phyloP scores from a whole-genome alignment of 2,888 invertebrate species.

The Rhagophthalmus giganteus region DNA sequence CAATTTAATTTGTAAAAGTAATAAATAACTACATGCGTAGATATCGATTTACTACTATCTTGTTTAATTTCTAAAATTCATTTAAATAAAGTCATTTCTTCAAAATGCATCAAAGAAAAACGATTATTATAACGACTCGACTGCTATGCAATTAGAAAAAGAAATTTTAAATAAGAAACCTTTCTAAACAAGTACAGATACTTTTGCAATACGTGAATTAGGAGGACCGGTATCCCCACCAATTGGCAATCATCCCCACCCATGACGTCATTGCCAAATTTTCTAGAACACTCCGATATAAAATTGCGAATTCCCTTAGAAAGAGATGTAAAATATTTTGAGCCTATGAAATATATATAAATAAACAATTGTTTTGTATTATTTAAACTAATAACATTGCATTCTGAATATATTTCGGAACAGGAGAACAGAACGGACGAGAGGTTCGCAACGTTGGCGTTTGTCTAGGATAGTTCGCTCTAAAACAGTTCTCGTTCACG shows the following conservation, averaged over 20 bases:
- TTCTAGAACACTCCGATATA: conserved; percentile 16
- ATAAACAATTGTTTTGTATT: conserved; percentile 52
- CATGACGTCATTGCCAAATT: conserved; percentile 32
- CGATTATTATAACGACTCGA: too few relatives aligned
- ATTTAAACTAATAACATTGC: conserved; percentile 57
- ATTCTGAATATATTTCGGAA: conserved; percentile 55
- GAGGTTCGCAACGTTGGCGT: conserved; percentile 35
- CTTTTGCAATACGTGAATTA: too few relatives aligned
- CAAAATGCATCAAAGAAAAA: background rate
- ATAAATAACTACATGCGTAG: too few relatives aligned
- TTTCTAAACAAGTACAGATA: too few relatives aligned
- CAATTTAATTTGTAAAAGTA: too few relatives aligned
- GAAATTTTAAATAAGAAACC: too few relatives aligned
- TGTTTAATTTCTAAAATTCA: background rate
- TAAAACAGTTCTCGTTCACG: too few relatives aligned
- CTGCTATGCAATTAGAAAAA: too few relatives aligned
- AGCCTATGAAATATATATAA: conserved; percentile 46
- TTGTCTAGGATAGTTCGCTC: conserved; percentile 46
- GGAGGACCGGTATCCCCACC: conserved; percentile 10
- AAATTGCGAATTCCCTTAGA: conserved; percentile 18
- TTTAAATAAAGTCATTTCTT: background rate
- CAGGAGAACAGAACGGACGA: conserved; percentile 46
- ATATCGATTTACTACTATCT: too few relatives aligned
- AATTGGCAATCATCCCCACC: conserved; percentile 27
- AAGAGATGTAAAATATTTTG: conserved; percentile 30